Evolutionary conservation across 2,888 invertebrate genomes (phyloP).

Genomic region (Leptopilina syphax): DNA sequence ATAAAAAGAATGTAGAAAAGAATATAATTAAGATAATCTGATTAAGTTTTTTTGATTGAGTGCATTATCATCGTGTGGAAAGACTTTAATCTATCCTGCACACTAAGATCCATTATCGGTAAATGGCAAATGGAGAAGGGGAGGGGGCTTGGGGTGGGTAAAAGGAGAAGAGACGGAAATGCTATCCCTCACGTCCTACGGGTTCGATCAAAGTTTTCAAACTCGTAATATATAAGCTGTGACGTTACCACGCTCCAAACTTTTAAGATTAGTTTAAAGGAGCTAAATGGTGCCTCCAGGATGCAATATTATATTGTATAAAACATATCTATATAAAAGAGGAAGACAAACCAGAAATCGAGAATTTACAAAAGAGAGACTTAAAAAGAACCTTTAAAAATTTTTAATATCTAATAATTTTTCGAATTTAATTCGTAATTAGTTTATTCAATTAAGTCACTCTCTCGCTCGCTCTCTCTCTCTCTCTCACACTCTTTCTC

Average conservation of each 20-base stretch:
- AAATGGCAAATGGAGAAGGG: neutral
- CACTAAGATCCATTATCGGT: neutral
- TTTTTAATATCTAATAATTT: neutral
- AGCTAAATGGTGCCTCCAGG: conserved; percentile 33
- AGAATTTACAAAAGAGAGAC: neutral
- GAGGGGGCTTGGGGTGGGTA: neutral
- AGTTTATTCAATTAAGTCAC: too few relatives aligned
- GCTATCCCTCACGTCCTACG: conserved; percentile 53
- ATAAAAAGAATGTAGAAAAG: neutral
- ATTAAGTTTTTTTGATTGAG: neutral
- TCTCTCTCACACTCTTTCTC: too few relatives aligned
- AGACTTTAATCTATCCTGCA: conserved; percentile 1
- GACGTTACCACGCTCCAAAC: conserved; percentile 50
- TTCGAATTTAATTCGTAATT: neutral
- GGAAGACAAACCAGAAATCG: neutral
- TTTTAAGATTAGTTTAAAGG: conserved; percentile 44
- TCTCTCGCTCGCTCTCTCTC: too few relatives aligned
- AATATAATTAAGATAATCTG: neutral
- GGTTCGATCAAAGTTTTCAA: conserved; percentile 57
- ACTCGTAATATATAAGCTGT: conserved; percentile 47
- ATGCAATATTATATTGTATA: conserved; percentile 9
- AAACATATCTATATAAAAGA: too few relatives aligned
- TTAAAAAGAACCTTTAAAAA: neutral
- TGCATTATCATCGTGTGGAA: neutral
- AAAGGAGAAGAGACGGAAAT: conserved; percentile 2